Evolutionary conservation across 2,113 vertebrate genomes (phyloP), one percentile per base, ranked within the genome.

Genomic region (Dicentrarchus labrax): DNA sequence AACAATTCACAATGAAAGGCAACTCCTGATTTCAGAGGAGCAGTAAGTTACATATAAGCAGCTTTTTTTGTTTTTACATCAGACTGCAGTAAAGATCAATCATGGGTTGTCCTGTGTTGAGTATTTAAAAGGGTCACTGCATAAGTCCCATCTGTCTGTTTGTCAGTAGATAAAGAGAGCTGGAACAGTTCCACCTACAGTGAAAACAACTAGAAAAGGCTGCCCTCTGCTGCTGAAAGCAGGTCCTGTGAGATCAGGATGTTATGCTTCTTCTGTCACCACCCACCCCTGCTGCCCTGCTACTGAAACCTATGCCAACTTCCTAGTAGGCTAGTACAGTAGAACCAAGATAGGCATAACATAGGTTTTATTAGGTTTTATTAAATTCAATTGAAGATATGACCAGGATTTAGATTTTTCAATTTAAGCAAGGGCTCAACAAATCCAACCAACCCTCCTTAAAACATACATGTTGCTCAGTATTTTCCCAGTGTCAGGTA

Each of bases 161-260:
- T 54, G 17, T 79, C 15, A 15, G 62, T 21, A 24, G 8, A 77
- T 10, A 5, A 38, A 67, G 38, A 12, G 17, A 67, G 65, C 82
- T 80, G 48, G 9, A 69, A 1, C 6, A 19, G 38, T n/a, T 70
- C 41, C 38, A 67, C 16, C 30, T 39, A 3, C 7, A 22, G 24
- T 50, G 36, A 24, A 51, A 74, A 69, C 24, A 38, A 19, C 10
- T 61, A 30, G 84, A 78, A 83, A 75, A 89, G 71, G 56, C 82
- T 89, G 90, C 91, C 89, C 88, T 86, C 91, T 92, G 88, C 91
- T 92, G 91, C 75, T 78, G 17, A 78, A 83, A 85, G n/a, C 24
- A 16, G 19, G 48, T n/a, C 38, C 80, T 78, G 6, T 59, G 69
- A 56, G 4, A 72, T 65, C 54, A 68, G 2, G 48, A 9, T 78